Percentiles rank a stretch among this genome's conserved stretches.
phyloP scores from a whole-genome alignment of 53 echinoderm and acorn worm species.

The Henricia sp. region DNA sequence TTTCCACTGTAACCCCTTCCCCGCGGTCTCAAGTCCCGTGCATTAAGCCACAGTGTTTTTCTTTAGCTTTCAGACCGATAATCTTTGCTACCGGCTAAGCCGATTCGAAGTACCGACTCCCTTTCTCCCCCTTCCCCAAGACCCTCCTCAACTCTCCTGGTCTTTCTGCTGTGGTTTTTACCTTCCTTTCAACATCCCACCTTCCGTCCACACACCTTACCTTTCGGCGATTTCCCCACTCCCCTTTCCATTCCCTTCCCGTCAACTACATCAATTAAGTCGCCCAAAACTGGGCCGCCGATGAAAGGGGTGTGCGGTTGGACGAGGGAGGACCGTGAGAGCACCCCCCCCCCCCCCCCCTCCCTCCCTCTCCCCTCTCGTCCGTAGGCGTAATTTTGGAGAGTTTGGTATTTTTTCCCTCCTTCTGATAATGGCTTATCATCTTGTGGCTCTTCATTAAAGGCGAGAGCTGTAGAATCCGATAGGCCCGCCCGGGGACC shows the following conservation, averaged over 20 bases:
- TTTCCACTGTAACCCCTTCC: neutral
- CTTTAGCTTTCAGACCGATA: slow-evolving; percentile 28
- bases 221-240: neutral
- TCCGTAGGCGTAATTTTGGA: neutral
- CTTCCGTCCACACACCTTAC: slow-evolving; percentile 9
- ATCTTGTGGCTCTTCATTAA: slow-evolving; percentile 14
- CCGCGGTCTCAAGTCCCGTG: neutral
- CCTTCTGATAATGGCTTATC: neutral
- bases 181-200: neutral
- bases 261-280: slow-evolving; percentile 49
- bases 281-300: slow-evolving; percentile 35
- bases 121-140: neutral
- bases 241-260: slow-evolving; percentile 14
- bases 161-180: neutral
- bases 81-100: slow-evolving; percentile 42
- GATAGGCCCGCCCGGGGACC: slow-evolving; percentile 50
- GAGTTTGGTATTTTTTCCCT: neutral
- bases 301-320: slow-evolving; percentile 32
- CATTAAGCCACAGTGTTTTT: slow-evolving; percentile 51
- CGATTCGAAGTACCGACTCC: neutral
- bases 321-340: no score
- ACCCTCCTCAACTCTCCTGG: no score
- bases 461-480: slow-evolving; percentile 29
- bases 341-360: no score
- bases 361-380: no score